Percentiles rank a stretch among this genome's conserved stretches.
phyloP scores from a whole-genome alignment of 2,888 invertebrate species.

The Plebejus argus region DNA sequence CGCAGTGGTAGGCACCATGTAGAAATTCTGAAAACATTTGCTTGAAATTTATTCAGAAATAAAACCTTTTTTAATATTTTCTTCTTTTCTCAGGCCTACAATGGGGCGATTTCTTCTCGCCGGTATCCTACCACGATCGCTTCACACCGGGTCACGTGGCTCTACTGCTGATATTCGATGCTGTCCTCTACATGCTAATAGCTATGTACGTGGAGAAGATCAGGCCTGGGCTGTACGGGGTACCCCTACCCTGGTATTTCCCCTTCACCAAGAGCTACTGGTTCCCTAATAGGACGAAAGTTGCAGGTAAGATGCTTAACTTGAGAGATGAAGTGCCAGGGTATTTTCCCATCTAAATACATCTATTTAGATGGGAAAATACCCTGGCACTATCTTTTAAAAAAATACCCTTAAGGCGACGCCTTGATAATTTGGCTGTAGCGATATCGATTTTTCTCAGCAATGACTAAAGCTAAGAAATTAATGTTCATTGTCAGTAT shows the following conservation, averaged over 20 bases:
- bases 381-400: too few relatives aligned
- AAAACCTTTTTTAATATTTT: too few relatives aligned
- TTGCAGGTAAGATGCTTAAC: conserved; percentile 57
- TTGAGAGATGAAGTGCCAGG: neutral
- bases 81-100: conserved; percentile 73
- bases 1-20: too few relatives aligned
- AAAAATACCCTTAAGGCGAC: too few relatives aligned
- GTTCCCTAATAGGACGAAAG: conserved; percentile 63
- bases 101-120: conserved; percentile 83
- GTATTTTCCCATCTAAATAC: neutral
- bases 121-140: conserved; percentile 86
- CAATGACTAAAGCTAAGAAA: too few relatives aligned
- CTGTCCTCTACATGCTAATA: conserved; percentile 85
- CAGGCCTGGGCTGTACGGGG: conserved; percentile 92
- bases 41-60: too few relatives aligned
- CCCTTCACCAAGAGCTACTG: conserved; percentile 84
- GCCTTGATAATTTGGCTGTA: too few relatives aligned
- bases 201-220: conserved; percentile 94
- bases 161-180: conserved; percentile 86
- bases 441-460: too few relatives aligned
- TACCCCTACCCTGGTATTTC: conserved; percentile 92
- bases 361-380: too few relatives aligned
- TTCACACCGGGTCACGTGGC: conserved; percentile 86
- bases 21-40: too few relatives aligned
- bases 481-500: too few relatives aligned